These are phyloP conservation scores for Monopterus albus DNA, from an alignment of 2,113 vertebrate genomes.

Conservation along the genomic window DNA sequence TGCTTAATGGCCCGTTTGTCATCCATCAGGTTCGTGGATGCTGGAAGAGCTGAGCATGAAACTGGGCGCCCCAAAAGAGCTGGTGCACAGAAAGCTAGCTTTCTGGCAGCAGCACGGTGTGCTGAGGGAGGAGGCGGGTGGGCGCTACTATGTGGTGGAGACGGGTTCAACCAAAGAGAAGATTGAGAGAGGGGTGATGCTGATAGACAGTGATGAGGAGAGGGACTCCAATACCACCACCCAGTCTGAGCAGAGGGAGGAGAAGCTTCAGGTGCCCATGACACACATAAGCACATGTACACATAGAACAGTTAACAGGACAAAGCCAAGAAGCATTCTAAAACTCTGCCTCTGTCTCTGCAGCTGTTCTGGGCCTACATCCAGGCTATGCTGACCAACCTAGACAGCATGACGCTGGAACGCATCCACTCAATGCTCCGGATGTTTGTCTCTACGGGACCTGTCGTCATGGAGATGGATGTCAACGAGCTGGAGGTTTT, in stretches of 20 bases:
- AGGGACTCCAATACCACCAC: slow-evolving; percentile 96
- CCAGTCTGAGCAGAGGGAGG: slow-evolving; percentile 97
- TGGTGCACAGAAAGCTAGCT: slow-evolving; percentile 90
- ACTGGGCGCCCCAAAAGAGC: slow-evolving; percentile 88
- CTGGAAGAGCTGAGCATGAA: slow-evolving; percentile 90
- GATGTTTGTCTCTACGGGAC: slow-evolving; percentile 95
- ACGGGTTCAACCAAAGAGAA: slow-evolving; percentile 89
- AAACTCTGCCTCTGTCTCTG: not conserved
- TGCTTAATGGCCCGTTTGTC: not conserved
- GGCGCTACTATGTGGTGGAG: slow-evolving; percentile 90
- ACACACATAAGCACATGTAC: not conserved
- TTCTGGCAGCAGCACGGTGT: slow-evolving; percentile 98
- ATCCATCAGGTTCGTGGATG: slow-evolving; percentile 85
- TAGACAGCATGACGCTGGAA: slow-evolving; percentile 96
- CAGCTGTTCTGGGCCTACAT: slow-evolving; percentile 99
- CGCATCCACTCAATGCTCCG: slow-evolving; percentile 98
- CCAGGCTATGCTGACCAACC: slow-evolving; percentile 98
- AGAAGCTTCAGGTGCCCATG: slow-evolving; percentile 91
- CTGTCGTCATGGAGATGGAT: slow-evolving; percentile 93
- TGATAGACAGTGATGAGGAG: slow-evolving; percentile 96
- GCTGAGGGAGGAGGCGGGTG: slow-evolving; percentile 88
- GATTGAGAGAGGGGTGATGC: slow-evolving; percentile 87
- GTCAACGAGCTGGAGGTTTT: slow-evolving; percentile 93
- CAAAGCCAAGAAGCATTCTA: not conserved
- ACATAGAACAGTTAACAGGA: not conserved